Evolutionary conservation across 2,797 vertebrate genomes (phyloP), one percentile per base, ranked within the genome.

Genomic region (Muraenolepis orangiensis): DNA sequence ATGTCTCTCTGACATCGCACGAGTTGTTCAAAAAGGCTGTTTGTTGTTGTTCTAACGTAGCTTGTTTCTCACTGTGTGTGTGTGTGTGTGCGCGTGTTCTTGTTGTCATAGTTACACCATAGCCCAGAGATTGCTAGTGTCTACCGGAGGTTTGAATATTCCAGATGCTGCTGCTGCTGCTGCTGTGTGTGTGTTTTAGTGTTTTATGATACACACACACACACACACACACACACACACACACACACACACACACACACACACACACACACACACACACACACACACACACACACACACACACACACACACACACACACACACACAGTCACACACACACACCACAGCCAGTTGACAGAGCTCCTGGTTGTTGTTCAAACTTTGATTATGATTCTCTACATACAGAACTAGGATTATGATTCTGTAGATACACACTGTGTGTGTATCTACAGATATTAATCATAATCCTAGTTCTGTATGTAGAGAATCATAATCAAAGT

Each of bases 171-270:
- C 20, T 57, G 46, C 6, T n/a, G 46, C 20, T 4, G 14, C 20
- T 57, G 46, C 20, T 57, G 46, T n/a, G 42, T 16, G 42, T 23
- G 2, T 51, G 71, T 73, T 78, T 81, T 84, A 84, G n/a, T n/a
- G n/a, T n/a, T n/a, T n/a, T n/a, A n/a, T n/a, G 81, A 86, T 61
- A 61, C 67, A 70, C 73, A 77, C 34, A 40, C 72, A 72, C 66
- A 7, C 64, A 75, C 70, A 70, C 18, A 13, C 40, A 46, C 31
- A 7, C 3, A 51, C 73, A 67, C 26, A 40, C 69, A 28, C 77
- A 69, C 72, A 57, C 69, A 36, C n/a, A 13, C n/a, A 31, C 74
- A 38, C 11, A 18, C 64, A 64, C 23, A 12, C 20, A 73, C 73
- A 76, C 69, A 5, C 73, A 75, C 5, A 29, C 70, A 61, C 57